Conservation (phyloP, 2,888 invertebrate genomes). For the Podotricha telesiphe region DNA sequence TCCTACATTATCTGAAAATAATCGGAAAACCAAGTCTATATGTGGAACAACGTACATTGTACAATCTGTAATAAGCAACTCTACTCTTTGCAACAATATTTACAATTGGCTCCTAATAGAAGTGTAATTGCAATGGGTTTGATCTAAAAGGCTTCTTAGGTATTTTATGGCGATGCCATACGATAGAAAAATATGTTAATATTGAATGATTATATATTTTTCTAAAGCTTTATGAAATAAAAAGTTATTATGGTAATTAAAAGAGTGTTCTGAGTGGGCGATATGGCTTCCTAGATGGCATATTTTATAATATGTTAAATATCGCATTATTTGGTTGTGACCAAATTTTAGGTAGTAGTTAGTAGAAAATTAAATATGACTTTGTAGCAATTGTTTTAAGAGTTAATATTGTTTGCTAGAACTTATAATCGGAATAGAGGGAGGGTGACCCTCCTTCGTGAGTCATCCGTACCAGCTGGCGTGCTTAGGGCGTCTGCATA, state of each 20-base stretch:
- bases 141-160: background rate
- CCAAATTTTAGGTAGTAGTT: constrained; percentile 15
- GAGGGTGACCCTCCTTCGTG: constrained; percentile 45
- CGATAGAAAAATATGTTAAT: too few relatives aligned
- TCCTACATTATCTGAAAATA: constrained; percentile 8
- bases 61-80: too few relatives aligned
- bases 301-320: constrained; percentile 29
- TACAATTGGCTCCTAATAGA: background rate
- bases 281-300: constrained; percentile 23
- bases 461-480: constrained; percentile 46
- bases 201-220: too few relatives aligned
- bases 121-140: background rate
- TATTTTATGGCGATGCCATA: background rate
- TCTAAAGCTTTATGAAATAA: background rate
- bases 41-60: background rate
- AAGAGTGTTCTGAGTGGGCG: background rate
- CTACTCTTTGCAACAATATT: background rate
- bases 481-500: constrained; percentile 43
- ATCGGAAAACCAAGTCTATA: constrained; percentile 11
- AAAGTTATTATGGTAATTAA: background rate
- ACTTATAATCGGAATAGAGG: constrained; percentile 34
- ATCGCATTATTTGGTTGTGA: constrained; percentile 36
- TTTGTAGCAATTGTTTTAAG: constrained; percentile 27
- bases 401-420: constrained; percentile 30
- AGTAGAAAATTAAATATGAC: constrained; percentile 22